Conservation (phyloP, 2,113 vertebrate genomes). For the Gymnorhina tibicen region DNA sequence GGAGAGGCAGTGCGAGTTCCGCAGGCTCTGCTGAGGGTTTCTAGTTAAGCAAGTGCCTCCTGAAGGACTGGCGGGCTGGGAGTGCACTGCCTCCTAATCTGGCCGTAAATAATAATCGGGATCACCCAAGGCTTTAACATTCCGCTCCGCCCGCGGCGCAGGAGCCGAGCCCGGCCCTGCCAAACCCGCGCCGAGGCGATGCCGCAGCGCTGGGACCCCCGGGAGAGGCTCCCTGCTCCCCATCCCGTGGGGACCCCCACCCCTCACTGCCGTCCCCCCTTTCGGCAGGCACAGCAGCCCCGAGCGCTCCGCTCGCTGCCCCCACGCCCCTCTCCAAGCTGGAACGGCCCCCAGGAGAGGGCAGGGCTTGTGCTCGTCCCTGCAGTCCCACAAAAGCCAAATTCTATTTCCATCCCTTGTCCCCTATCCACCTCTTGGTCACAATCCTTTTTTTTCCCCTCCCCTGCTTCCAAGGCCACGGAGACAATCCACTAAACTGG, state of each 20-base stretch:
- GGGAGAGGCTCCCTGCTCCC: not conserved
- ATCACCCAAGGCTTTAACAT: not conserved
- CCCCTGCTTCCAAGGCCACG: not conserved
- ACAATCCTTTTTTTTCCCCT: accelerated
- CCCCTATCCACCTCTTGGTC: not conserved
- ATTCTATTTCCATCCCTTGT: not conserved
- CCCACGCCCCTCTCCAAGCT: not conserved
- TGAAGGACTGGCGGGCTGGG: not conserved
- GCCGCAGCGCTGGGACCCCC: accelerated
- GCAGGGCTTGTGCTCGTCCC: not conserved
- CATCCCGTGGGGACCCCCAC: accelerated
- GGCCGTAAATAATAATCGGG: constrained; percentile 11
- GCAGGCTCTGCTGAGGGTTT: not conserved
- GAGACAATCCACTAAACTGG: constrained; percentile 51
- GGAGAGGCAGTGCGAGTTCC: not conserved
- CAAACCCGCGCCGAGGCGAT: accelerated
- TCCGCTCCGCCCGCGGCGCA: not conserved
- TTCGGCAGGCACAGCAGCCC: not conserved
- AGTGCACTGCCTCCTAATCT: not conserved
- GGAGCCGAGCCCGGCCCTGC: not conserved
- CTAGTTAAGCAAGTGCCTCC: constrained; percentile 23
- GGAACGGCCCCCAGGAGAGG: not conserved
- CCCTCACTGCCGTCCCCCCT: not conserved
- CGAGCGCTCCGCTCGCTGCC: not conserved
- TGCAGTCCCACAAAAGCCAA: not conserved